A percentile compares a stretch with the other conserved stretches of the same genome.
phyloP scores from a whole-genome alignment of 2,888 invertebrate species.

The Archaeoteleia sp. region DNA sequence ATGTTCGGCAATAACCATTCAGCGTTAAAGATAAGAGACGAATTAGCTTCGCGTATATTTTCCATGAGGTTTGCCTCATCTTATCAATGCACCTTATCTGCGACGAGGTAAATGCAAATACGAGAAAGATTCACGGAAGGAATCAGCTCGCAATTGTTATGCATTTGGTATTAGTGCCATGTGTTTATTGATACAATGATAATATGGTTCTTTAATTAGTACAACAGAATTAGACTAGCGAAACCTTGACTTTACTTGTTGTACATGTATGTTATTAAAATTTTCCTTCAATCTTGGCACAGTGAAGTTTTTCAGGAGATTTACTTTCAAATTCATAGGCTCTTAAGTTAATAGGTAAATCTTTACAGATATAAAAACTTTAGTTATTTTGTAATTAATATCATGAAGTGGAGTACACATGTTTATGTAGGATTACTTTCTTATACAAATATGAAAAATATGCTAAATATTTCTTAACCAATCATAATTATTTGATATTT shows the following conservation, averaged over 20 bases:
- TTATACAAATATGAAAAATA: too few relatives aligned
- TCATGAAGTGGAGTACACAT: too few relatives aligned
- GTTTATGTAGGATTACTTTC: too few relatives aligned
- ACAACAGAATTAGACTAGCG: constrained; percentile 3
- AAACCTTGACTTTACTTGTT: constrained; percentile 21
- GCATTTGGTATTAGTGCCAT: constrained; percentile 7
- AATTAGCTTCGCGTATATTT: constrained; percentile 10
- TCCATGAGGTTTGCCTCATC: constrained; percentile 12
- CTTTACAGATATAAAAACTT: too few relatives aligned
- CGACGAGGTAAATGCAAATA: constrained; percentile 30
- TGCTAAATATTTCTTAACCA: too few relatives aligned
- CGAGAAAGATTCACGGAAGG: constrained; percentile 19
- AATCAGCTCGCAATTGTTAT: constrained; percentile 22
- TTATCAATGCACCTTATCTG: constrained; percentile 46
- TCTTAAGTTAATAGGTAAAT: too few relatives aligned
- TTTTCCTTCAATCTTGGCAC: constrained; percentile 27
- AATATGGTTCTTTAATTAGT: constrained; percentile 6
- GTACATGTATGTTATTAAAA: constrained; percentile 5
- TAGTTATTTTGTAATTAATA: too few relatives aligned
- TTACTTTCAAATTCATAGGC: too few relatives aligned
- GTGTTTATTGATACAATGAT: constrained; percentile 28
- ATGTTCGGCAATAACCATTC: too few relatives aligned
- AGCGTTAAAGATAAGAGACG: constrained; percentile 12
- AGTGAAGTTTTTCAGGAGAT: too few relatives aligned
- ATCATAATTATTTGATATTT: too few relatives aligned